Evolutionary conservation across 2,888 invertebrate species (phyloP).

Genomic region (Heliconius ethilla): DNA sequence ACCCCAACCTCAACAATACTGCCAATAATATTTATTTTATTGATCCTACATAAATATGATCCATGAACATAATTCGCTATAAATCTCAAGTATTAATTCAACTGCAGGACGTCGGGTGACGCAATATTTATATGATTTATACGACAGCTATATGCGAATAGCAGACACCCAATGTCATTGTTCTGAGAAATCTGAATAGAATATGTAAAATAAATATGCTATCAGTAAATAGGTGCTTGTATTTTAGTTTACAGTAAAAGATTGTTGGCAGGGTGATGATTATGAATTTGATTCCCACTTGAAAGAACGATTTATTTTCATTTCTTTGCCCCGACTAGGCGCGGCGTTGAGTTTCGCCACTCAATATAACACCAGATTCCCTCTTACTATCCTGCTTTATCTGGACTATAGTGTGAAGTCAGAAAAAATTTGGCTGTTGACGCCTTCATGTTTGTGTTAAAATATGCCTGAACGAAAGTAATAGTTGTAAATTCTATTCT

Average conservation of each 20-base stretch:
- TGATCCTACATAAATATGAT: not conserved
- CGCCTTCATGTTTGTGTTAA: too few relatives aligned
- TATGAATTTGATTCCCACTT: too few relatives aligned
- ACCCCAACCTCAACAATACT: not conserved
- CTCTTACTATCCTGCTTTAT: too few relatives aligned
- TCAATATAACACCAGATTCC: not conserved
- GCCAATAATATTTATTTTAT: conserved; percentile 3
- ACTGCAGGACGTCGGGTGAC: conserved; percentile 9
- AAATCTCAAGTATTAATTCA: conserved; percentile 25
- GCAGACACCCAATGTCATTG: conserved; percentile 19
- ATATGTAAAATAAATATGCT: conserved; percentile 12
- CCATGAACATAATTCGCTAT: conserved; percentile 7
- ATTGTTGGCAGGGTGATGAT: too few relatives aligned
- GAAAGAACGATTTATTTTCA: too few relatives aligned
- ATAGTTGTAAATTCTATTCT: too few relatives aligned
- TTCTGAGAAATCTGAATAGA: conserved; percentile 20
- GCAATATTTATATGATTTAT: conserved; percentile 29
- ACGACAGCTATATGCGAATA: conserved; percentile 26
- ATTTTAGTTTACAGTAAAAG: not conserved
- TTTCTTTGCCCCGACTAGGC: not conserved
- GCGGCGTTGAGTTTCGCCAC: not conserved
- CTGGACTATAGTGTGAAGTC: too few relatives aligned
- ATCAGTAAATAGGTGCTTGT: not conserved
- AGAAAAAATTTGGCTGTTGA: too few relatives aligned
- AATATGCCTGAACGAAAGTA: too few relatives aligned